These are phyloP conservation scores for Prunella himalayana DNA, from an alignment of 2,113 vertebrate genomes.

Conservation along the genomic window DNA sequence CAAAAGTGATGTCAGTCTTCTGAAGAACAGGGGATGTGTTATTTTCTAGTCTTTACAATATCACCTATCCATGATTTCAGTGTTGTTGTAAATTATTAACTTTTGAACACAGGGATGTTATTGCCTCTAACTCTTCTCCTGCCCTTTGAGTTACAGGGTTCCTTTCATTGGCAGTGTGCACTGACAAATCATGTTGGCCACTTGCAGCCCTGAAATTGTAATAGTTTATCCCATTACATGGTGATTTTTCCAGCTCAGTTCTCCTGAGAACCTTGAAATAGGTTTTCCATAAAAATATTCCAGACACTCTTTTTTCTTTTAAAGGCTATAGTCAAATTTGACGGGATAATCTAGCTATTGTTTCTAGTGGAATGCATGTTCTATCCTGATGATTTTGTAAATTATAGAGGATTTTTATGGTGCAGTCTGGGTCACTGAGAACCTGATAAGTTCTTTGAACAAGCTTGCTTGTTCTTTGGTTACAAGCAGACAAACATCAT, in stretches of 20 bases:
- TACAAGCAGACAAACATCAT: background rate
- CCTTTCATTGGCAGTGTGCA: background rate
- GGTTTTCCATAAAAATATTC: conserved; percentile 18
- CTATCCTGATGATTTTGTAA: background rate
- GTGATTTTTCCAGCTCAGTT: conserved; percentile 35
- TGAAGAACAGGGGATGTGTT: background rate
- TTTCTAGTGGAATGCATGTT: background rate
- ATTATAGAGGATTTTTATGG: background rate
- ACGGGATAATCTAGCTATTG: background rate
- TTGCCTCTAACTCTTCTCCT: background rate
- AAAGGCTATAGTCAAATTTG: background rate
- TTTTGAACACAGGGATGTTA: background rate
- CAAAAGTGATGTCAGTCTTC: background rate
- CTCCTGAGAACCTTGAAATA: conserved; percentile 27
- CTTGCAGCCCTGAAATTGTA: conserved; percentile 29
- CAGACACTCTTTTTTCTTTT: background rate
- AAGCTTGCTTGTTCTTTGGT: background rate
- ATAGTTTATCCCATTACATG: conserved; percentile 18
- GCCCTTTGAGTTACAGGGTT: background rate
- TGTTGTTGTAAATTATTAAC: conserved; percentile 8
- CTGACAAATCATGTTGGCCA: background rate
- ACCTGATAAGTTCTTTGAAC: background rate
- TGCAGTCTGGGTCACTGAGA: background rate
- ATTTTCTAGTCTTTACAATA: background rate
- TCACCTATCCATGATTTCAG: background rate